phyloP scores from a whole-genome alignment of 2,888 invertebrate genomes.

The Drosophila pseudotakahashii region DNA sequence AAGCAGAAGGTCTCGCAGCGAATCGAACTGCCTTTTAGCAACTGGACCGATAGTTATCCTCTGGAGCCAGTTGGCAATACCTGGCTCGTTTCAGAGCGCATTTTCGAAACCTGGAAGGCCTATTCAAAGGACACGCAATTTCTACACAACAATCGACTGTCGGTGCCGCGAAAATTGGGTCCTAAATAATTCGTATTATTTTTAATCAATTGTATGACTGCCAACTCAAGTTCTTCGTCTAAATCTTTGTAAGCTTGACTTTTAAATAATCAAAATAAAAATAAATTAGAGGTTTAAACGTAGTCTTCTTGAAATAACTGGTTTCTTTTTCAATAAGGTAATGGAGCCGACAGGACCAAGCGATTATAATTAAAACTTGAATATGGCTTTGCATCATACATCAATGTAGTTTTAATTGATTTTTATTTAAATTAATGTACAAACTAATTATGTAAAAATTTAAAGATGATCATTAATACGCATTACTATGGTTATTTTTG shows the following conservation, averaged over 20 bases:
- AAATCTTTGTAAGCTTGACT: neutral
- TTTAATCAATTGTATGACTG: neutral
- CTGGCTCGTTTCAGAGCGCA: constrained; percentile 54
- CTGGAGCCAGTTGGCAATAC: constrained; percentile 82
- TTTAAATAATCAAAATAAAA: constrained; percentile 3
- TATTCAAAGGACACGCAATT: constrained; percentile 41
- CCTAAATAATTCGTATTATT: neutral
- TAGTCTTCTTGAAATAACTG: too few species aligned
- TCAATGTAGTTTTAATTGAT: constrained; percentile 71
- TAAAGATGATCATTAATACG: constrained; percentile 75
- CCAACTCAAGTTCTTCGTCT: neutral
- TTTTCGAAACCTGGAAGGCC: constrained; percentile 54
- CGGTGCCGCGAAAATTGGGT: constrained; percentile 22
- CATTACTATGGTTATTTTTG: constrained; percentile 62
- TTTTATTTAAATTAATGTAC: constrained; percentile 82
- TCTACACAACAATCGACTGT: constrained; percentile 58
- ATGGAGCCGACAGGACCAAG: neutral
- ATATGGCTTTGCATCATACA: constrained; percentile 42
- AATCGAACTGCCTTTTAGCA: constrained; percentile 89
- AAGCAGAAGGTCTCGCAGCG: constrained; percentile 86
- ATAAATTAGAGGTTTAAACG: too few species aligned
- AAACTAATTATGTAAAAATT: constrained; percentile 82
- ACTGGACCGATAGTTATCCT: constrained; percentile 85
- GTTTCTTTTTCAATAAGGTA: too few species aligned
- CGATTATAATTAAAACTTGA: neutral